A percentile compares a stretch with the other conserved stretches of the same genome.
These are phyloP conservation scores for Ptychochromis oligacanthus DNA, from an alignment of 2,113 vertebrate genomes.

Conservation along the genomic window DNA sequence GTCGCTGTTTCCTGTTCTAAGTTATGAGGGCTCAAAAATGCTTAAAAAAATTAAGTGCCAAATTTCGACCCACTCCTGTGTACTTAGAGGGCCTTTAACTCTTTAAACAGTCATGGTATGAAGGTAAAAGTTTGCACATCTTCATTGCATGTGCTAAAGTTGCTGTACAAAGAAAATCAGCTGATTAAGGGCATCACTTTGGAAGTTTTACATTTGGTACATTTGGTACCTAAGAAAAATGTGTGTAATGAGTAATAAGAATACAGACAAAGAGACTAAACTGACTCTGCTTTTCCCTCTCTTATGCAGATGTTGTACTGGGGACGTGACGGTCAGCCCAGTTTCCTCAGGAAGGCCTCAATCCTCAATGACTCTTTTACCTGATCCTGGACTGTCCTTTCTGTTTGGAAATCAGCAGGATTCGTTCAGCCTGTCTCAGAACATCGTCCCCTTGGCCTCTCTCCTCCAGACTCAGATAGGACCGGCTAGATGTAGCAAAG, in stretches of 20 bases:
- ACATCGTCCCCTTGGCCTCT: conserved; percentile 8
- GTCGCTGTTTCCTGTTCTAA: not conserved
- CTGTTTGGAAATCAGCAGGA: conserved; percentile 24
- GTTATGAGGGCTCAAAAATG: not conserved
- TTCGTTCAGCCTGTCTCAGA: not conserved
- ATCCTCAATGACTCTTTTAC: conserved; percentile 19
- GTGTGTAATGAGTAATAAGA: not conserved
- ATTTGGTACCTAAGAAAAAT: no score
- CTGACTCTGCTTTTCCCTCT: not conserved
- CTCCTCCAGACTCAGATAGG: not conserved
- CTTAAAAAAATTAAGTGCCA: not conserved
- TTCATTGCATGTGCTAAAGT: not conserved
- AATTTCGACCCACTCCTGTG: not conserved
- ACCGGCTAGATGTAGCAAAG: not conserved
- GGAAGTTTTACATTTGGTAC: not conserved
- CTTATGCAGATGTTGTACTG: conserved; percentile 23
- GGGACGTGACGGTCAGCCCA: not conserved
- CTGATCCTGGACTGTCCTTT: conserved; percentile 30
- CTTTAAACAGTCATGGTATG: not conserved
- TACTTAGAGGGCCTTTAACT: not conserved
- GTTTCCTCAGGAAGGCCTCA: conserved; percentile 41
- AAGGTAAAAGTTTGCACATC: rapidly evolving
- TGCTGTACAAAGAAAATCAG: not conserved
- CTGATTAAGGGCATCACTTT: not conserved
- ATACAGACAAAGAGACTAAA: not conserved